Evolutionary conservation across 1,140 invertebrate genomes (phyloP).

Genomic region (Helicorthomorpha holstii): DNA sequence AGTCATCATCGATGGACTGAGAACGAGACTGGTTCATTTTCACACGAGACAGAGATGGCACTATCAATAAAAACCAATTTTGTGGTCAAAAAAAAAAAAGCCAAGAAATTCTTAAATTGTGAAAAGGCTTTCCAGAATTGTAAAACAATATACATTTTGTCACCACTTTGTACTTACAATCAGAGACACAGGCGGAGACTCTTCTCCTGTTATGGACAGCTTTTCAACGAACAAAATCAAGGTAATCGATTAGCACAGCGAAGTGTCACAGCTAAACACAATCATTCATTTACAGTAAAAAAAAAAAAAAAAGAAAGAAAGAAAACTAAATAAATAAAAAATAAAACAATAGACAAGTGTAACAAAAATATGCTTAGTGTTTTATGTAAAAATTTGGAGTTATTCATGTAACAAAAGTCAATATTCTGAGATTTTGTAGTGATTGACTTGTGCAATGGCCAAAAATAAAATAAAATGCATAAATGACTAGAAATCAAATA

Average conservation of each 20-base stretch:
- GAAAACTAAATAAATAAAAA: neutral
- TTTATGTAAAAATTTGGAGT: too few species aligned
- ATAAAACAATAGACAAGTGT: neutral
- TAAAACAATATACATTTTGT: neutral
- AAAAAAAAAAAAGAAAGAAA: neutral
- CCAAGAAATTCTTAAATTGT: too few species aligned
- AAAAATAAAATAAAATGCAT: too few species aligned
- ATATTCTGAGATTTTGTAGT: too few species aligned
- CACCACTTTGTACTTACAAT: neutral
- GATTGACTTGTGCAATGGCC: too few species aligned
- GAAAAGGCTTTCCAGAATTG: too few species aligned
- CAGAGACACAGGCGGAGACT: constrained; percentile 3
- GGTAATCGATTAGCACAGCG: neutral
- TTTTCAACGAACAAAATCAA: constrained; percentile 6
- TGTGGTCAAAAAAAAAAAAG: neutral
- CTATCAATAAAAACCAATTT: neutral
- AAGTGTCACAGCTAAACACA: neutral
- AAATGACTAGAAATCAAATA: too few species aligned
- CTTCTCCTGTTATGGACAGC: constrained; percentile 6
- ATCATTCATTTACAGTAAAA: neutral
- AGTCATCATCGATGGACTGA: constrained; percentile 6
- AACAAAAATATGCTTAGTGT: neutral
- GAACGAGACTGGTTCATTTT: constrained; percentile 1
- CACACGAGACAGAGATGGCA: constrained; percentile 1
- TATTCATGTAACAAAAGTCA: too few species aligned